Percentiles rank a stretch among this genome's conserved stretches.
phyloP scores from a whole-genome alignment of 2,797 vertebrate species.

The Alcedo atthis region DNA sequence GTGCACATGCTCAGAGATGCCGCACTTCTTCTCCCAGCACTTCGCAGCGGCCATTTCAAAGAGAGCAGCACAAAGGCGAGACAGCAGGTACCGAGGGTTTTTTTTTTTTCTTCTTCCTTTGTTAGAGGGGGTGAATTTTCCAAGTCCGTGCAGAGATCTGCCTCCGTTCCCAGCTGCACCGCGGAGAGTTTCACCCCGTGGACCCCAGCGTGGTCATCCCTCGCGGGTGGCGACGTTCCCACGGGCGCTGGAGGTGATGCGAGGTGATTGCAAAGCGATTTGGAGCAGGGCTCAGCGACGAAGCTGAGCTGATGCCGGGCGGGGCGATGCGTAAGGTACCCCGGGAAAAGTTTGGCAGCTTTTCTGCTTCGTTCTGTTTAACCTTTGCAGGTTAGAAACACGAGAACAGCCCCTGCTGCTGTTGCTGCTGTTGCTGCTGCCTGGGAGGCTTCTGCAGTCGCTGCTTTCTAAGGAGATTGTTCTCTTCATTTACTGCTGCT shows the following conservation, averaged over 20 bases:
- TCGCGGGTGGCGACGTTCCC: neutral
- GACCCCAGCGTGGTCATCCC: neutral
- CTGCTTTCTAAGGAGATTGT: neutral
- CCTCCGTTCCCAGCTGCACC: neutral
- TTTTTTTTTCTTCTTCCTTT: slow-evolving; percentile 34
- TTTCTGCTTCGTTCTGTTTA: neutral
- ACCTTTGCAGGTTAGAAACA: neutral
- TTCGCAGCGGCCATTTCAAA: slow-evolving; percentile 73
- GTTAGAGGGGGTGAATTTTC: slow-evolving; percentile 38
- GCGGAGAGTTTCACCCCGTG: neutral
- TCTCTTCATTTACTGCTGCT: neutral
- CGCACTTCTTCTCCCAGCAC: slow-evolving; percentile 55
- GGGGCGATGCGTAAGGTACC: neutral
- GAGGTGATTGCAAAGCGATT: neutral
- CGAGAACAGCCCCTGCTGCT: neutral
- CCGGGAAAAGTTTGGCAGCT: neutral
- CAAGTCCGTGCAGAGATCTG: neutral
- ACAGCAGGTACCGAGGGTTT: slow-evolving; percentile 49
- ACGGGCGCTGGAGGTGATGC: neutral
- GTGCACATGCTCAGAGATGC: slow-evolving; percentile 72
- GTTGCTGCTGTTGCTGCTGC: neutral
- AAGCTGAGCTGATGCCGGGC: neutral
- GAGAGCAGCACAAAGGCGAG: slow-evolving; percentile 63
- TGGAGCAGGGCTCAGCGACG: neutral
- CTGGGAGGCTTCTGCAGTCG: neutral